phyloP scores from a whole-genome alignment of 2,888 invertebrate species.

The Clostera curtula region DNA sequence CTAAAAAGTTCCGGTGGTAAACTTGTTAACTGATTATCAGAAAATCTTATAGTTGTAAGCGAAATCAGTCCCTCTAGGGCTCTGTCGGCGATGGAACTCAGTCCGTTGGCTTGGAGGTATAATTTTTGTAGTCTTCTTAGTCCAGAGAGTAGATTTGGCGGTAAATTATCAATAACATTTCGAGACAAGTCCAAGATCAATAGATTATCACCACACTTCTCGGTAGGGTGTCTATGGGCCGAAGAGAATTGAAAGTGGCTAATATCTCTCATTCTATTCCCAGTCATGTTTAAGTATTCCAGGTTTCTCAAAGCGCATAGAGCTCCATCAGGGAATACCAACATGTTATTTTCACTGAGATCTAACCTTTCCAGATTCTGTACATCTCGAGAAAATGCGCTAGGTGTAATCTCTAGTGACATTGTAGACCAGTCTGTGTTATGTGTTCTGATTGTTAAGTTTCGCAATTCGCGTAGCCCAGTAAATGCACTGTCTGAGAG shows the following conservation, averaged over 20 bases:
- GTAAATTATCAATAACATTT: constrained; percentile 85
- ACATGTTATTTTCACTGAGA: constrained; percentile 87
- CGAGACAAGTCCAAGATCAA: constrained; percentile 83
- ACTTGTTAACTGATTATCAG: constrained; percentile 86
- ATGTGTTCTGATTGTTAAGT: constrained; percentile 87
- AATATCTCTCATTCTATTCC: constrained; percentile 85
- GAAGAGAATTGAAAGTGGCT: constrained; percentile 81
- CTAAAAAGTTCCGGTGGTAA: constrained; percentile 88
- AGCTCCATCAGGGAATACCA: constrained; percentile 84
- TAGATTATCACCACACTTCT: constrained; percentile 82
- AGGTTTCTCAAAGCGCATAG: constrained; percentile 84
- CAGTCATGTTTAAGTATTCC: constrained; percentile 85
- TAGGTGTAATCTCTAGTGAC: constrained; percentile 83
- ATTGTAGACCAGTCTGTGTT: constrained; percentile 90
- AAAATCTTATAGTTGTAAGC: constrained; percentile 83
- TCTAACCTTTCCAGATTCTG: constrained; percentile 83
- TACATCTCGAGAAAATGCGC: constrained; percentile 84
- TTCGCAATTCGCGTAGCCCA: constrained; percentile 84
- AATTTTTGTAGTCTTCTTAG: constrained; percentile 82
- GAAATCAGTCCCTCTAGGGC: constrained; percentile 84
- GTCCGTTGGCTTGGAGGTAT: constrained; percentile 84
- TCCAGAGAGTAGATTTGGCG: constrained; percentile 82
- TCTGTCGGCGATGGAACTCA: constrained; percentile 84
- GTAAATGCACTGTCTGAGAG: constrained; percentile 88
- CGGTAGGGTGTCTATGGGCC: constrained; percentile 71